Percentiles rank a stretch among this genome's conserved stretches.
These are phyloP conservation scores for Yponomeuta cagnagella DNA, from an alignment of 2,888 invertebrate genomes.

Conservation along the genomic window DNA sequence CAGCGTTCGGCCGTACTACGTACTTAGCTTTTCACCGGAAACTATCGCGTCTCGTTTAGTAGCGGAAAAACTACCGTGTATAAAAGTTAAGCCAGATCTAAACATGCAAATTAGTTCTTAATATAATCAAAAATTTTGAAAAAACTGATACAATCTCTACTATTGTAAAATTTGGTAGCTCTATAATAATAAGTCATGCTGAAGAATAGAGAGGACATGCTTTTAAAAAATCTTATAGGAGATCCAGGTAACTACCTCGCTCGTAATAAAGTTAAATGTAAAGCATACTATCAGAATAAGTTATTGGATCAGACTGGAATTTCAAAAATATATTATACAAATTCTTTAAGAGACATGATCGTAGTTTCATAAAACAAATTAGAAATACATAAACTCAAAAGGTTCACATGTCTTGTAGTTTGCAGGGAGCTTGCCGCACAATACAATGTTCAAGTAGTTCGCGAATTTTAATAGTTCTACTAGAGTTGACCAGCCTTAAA, in stretches of 20 bases:
- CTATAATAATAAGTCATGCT: slow-evolving; percentile 57
- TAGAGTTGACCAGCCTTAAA: no score
- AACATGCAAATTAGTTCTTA: slow-evolving; percentile 14
- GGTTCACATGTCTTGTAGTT: background rate
- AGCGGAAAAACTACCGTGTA: background rate
- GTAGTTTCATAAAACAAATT: background rate
- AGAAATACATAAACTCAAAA: background rate
- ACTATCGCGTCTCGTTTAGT: background rate
- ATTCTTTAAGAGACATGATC: background rate
- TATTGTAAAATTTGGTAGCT: slow-evolving; percentile 19
- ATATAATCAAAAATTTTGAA: background rate
- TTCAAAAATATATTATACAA: slow-evolving; percentile 17
- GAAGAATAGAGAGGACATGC: slow-evolving; percentile 55
- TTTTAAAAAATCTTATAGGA: slow-evolving; percentile 33
- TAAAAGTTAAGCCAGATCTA: slow-evolving; percentile 10
- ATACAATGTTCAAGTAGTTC: background rate
- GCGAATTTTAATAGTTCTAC: no score
- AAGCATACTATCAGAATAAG: slow-evolving; percentile 8
- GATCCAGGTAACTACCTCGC: slow-evolving; percentile 1
- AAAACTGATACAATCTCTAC: slow-evolving; percentile 6
- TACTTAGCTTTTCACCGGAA: background rate
- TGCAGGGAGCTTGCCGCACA: background rate
- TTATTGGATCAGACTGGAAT: slow-evolving; percentile 16
- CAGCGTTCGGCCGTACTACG: background rate
- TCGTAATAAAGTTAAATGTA: slow-evolving; percentile 9